Evolutionary conservation across 2,888 invertebrate genomes (phyloP), one percentile per base, ranked within the genome.

Genomic region (Drosophila niveifrons): DNA sequence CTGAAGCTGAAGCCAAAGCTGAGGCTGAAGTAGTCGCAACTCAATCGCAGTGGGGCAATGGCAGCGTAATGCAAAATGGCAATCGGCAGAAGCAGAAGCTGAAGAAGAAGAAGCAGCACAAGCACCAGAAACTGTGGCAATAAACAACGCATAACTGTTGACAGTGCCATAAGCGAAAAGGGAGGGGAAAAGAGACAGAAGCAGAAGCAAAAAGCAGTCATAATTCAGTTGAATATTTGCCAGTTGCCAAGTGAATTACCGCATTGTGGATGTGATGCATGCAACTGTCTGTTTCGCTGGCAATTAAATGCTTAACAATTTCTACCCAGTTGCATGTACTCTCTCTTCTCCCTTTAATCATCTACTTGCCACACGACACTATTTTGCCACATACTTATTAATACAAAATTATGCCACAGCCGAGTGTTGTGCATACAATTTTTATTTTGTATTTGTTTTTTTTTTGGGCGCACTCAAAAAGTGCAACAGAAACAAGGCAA

Each of bases 141-240:
- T 63, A 67, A 67, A 63, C 67, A 56, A 56, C 63, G 31, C 67
- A 63, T 64, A 52, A 53, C 56, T 68, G 67, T 57, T 68, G 67
- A 67, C 67, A 67, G 64, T 51, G 13, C 31, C 23, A 23, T 23
- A 23, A 4, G 18, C 18, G 18, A 18, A 18, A 18, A 39, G 23
- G 31, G 44, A 39, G 23, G 31, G 44, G 8, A 18, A 28, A 34
- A 18, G 34, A 36, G 13, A 39, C 1, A n/a, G 28, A 11, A 10
- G 11, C 3, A 15, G 52, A 31, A 29, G 48, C 41, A 47, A 18
- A 36, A 46, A 17, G 28, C 51, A 52, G 36, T 48, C 67, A 68
- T 64, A 68, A 68, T 64, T 68, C 67, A 64, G 52, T 64, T 57
- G 67, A 43, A 57, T 64, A 64, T 64, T 68, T 64, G 56, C 63